Evolutionary conservation across 2,113 vertebrate genomes (phyloP).

Genomic region (Amphiprion ocellaris): DNA sequence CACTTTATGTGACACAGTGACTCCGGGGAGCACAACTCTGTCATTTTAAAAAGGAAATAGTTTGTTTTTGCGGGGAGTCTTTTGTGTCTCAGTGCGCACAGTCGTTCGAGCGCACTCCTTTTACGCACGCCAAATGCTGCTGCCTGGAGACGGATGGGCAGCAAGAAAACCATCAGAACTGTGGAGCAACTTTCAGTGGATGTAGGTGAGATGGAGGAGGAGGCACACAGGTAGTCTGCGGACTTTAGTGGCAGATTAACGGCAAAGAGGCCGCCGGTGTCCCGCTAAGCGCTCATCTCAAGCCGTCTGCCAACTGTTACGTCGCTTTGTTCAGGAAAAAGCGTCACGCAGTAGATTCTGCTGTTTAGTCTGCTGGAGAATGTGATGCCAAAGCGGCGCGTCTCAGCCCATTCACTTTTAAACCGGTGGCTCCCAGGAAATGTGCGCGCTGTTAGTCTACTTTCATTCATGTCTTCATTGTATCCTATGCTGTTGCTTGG

Average conservation of each 20-base stretch:
- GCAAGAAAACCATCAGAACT: neutral
- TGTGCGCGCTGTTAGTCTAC: conserved; percentile 70
- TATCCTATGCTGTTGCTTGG: conserved; percentile 90
- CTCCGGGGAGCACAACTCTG: neutral
- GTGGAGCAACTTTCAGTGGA: conserved; percentile 7
- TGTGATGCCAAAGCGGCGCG: conserved; percentile 52
- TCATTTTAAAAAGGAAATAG: neutral
- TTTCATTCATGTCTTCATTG: conserved; percentile 86
- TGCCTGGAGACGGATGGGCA: neutral
- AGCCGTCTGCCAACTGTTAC: conserved; percentile 41
- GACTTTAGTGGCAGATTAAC: neutral
- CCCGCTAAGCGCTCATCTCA: neutral
- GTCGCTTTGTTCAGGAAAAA: conserved; percentile 15
- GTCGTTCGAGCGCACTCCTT: conserved; percentile 29
- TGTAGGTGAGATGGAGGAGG: neutral
- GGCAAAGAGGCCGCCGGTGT: neutral
- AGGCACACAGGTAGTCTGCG: neutral
- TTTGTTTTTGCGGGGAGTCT: neutral
- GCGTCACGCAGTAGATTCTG: conserved; percentile 24
- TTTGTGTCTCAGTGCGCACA: conserved; percentile 34
- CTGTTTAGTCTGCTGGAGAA: conserved; percentile 16
- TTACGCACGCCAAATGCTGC: conserved; percentile 54
- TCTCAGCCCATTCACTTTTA: conserved; percentile 68
- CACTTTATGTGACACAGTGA: neutral
- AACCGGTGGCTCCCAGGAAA: conserved; percentile 48